Conservation (phyloP, 2,113 vertebrate species). For the Myxocyprinus asiaticus region DNA sequence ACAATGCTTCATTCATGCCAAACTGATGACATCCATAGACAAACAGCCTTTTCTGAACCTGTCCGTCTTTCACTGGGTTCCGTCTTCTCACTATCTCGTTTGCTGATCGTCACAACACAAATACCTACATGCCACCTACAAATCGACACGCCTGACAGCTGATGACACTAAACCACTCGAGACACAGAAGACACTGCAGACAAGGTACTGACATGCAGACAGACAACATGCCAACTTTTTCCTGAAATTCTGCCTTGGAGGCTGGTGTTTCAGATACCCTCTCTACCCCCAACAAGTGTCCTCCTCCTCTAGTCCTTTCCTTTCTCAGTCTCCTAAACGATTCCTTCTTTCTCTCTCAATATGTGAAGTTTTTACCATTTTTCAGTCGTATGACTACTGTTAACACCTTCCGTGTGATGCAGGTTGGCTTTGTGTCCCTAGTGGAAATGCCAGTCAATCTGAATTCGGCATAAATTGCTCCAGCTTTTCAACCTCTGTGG, state of each 20-base stretch:
- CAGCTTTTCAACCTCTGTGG: conserved; percentile 14
- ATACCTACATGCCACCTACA: conserved; percentile 18
- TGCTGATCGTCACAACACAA: conserved; percentile 26
- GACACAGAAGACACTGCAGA: conserved; percentile 34
- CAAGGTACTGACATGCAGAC: conserved; percentile 34
- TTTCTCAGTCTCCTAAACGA: conserved; percentile 15
- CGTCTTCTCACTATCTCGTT: conserved; percentile 1
- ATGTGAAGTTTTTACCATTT: conserved; percentile 53
- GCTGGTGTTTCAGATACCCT: conserved; percentile 22
- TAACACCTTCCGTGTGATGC: conserved; percentile 92
- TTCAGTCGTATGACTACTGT: conserved; percentile 82
- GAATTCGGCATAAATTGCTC: conserved; percentile 48
- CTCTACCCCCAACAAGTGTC: conserved; percentile 16
- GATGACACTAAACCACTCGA: conserved; percentile 27
- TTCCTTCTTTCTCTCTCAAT: conserved; percentile 51
- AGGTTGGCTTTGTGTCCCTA: conserved; percentile 91
- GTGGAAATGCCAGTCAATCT: conserved; percentile 65
- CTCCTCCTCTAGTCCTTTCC: conserved; percentile 20
- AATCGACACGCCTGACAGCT: conserved; percentile 1
- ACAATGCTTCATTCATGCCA: conserved; percentile 30
- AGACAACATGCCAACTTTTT: conserved; percentile 2
- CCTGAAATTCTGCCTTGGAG: conserved; percentile 18
- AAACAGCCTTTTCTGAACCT: conserved; percentile 28
- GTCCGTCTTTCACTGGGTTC: conserved; percentile 20
- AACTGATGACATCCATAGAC: conserved; percentile 32